Evolutionary conservation across 2,797 vertebrate genomes (phyloP), one percentile per base, ranked within the genome.

Genomic region (Atherinosoma microstoma): DNA sequence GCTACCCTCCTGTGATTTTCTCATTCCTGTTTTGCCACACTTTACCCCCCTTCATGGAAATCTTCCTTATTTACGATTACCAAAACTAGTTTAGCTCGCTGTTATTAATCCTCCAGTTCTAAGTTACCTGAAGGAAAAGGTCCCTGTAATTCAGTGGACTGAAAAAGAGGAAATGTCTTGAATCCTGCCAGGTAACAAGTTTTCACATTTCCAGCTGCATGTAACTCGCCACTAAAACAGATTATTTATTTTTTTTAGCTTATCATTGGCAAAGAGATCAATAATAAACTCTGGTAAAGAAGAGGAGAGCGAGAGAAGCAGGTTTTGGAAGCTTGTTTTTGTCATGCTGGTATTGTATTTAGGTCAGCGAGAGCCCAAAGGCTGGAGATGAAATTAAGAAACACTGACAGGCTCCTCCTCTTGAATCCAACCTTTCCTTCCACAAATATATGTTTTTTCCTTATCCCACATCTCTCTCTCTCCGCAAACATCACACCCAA

Each of bases 341-440:
- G 70, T 57, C 59, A 34, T 61, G 54, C 59, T 67, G 82, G 32
- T 78, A 6, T 58, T 70, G 58, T 78, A 90, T 89, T 74, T 90
- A 87, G 90, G 90, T 87, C 92, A 89, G 36, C 7, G 9, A 13
- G 67, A 76, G 84, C 90, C 86, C 67, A 84, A 74, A 86, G 87
- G 86, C 84, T 62, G 0, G 15, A 65, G 70, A 62, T 88, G 80
- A 89, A 87, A 88, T 85, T 80, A 87, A 91, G 78, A 84, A 54
- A 64, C 77, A 36, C 66, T 83, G 89, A 93, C 89, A 86, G 72
- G 30, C 60, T 76, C 73, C 71, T 76, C 68, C 67, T 35, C 62
- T 42, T 67, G 10, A 27, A 34, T 27, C 15, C 18, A n/a, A 57
- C 30, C 24, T 42, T 30, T 24, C 13, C 6, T 32, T 36, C 62